Conservation (phyloP, 2,113 vertebrate genomes). For the Labeo catla region DNA sequence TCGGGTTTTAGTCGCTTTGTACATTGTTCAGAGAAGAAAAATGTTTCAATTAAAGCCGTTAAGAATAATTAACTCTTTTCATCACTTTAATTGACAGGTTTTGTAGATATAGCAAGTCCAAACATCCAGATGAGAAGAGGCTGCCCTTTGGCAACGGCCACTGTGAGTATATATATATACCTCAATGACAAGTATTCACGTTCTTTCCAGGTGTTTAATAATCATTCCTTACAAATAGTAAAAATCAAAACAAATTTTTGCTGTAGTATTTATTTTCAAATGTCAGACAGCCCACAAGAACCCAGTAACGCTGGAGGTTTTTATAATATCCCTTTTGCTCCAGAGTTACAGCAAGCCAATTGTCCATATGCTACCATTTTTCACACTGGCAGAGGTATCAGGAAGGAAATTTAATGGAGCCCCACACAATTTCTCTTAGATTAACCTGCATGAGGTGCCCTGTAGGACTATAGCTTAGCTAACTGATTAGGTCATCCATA, state of each 20-base stretch:
- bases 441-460: conserved; percentile 21
- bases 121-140: conserved; percentile 93
- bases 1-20: conserved; percentile 16
- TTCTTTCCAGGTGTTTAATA: not conserved
- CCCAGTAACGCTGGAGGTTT: not conserved
- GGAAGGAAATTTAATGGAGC: conserved; percentile 35
- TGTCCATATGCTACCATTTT: conserved; percentile 27
- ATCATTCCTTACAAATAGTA: not conserved
- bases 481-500: conserved; percentile 24
- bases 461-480: conserved; percentile 13
- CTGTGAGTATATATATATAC: conserved; percentile 80
- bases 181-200: not conserved
- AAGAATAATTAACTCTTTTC: conserved; percentile 45
- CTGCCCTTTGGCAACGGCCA: conserved; percentile 96
- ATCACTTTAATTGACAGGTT: conserved; percentile 81
- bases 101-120: conserved; percentile 94
- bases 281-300: conserved; percentile 25
- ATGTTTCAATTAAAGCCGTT: conserved; percentile 55
- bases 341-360: conserved; percentile 5
- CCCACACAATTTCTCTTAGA: conserved; percentile 24
- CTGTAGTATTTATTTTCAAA: conserved; percentile 31
- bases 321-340: conserved; percentile 31
- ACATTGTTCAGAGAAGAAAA: conserved; percentile 27
- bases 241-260: conserved; percentile 27
- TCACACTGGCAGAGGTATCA: conserved; percentile 16